phyloP scores from a whole-genome alignment of 1,140 invertebrate species.

The Magallana gigas region DNA sequence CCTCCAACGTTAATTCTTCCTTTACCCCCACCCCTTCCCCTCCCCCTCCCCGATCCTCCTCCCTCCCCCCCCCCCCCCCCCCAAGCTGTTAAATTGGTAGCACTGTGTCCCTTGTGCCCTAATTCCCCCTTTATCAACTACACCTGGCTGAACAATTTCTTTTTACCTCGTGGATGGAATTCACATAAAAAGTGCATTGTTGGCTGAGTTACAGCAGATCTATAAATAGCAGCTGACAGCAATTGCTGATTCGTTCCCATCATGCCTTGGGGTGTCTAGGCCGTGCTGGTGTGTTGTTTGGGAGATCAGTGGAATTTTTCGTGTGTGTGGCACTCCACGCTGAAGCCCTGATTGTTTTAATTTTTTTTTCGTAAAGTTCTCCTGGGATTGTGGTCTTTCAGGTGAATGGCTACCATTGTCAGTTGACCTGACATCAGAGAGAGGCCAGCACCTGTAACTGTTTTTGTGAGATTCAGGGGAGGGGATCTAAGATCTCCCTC shows the following conservation, averaged over 20 bases:
- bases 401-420: constrained; percentile 1
- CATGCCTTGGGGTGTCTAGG: not conserved
- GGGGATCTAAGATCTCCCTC: not conserved
- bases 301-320: not conserved
- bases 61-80: too few relatives aligned
- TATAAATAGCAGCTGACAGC: constrained; percentile 21
- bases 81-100: too few relatives aligned
- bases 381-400: not conserved
- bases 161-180: not conserved
- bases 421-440: constrained; percentile 4
- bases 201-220: constrained; percentile 24
- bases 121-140: not conserved
- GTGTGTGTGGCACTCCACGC: not conserved
- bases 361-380: not conserved
- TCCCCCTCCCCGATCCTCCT: too few relatives aligned
- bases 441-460: not conserved
- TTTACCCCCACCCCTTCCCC: too few relatives aligned
- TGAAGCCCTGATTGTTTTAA: not conserved
- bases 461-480: not conserved
- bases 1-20: too few relatives aligned
- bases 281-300: not conserved
- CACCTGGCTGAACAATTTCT: not conserved
- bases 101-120: too few relatives aligned
- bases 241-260: not conserved
- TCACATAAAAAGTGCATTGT: constrained; percentile 28